Evolutionary conservation across 1,140 invertebrate species (phyloP), one percentile per base, ranked within the genome.

Genomic region (Psix sp.): DNA sequence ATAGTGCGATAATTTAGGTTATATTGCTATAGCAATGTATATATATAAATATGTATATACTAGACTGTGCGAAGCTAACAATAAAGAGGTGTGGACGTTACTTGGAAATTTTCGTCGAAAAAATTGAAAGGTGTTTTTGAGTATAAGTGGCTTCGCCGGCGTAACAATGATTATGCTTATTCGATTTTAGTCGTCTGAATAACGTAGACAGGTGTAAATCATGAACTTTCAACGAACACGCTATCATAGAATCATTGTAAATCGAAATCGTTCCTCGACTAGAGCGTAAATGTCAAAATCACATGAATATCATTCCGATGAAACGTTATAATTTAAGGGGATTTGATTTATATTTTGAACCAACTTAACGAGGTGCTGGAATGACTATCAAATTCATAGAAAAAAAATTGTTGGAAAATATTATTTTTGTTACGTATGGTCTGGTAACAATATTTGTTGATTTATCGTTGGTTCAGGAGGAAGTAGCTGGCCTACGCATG

Each of bases 171-270:
- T 57, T 51, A 52, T 39, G 63, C 45, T 35, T 29, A 33, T 57
- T 67, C 29, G 45, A 35, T 45, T 24, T 46, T 52, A n/a, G 49
- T 54, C 43, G 26, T 46, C 16, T 29, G 20, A 36, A 45, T 51
- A 43, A 31, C 21, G 36, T 13, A 4, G 45, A 57, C 63, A 67
- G 52, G 63, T 67, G 63, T 57, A 67, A 67, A 49, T 59, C 46
- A 68, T 60, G 59, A 68, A 59, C 26, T 59, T 26, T 40, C 15
- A 51, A 51, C 52, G 13, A 29, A 36, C 45, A 39, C n/a, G 20
- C 6, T 16, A 38, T 57, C 45, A n/a, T n/a, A 24, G 49, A 39
- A 65, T 11, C 31, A 10, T 45, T 35, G 17, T 26, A 46, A 14
- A 43, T 46, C 33, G 1, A n/a, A 29, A 29, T 24, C 7, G n/a